phyloP scores from a whole-genome alignment of 2,113 vertebrate genomes.

The Xenus cinereus region DNA sequence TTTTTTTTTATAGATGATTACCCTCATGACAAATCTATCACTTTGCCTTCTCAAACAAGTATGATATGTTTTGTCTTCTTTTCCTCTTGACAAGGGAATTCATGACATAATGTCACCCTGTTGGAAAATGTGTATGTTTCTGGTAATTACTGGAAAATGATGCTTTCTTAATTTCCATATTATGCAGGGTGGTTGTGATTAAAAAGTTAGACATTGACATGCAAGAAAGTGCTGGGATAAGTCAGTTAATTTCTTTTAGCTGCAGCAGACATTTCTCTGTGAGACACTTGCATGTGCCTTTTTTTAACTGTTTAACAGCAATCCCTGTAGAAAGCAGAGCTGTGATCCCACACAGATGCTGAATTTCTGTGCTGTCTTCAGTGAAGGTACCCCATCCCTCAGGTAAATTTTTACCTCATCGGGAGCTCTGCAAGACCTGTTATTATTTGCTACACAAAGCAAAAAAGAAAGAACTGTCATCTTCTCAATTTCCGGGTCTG shows the following conservation, averaged over 20 bases:
- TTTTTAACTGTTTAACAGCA: background rate
- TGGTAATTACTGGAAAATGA: conserved; percentile 58
- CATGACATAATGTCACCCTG: conserved; percentile 29
- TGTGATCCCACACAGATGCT: background rate
- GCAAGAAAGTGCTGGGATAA: background rate
- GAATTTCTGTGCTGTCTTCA: background rate
- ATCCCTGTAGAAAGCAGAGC: background rate
- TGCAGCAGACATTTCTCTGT: background rate
- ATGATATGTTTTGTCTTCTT: conserved; percentile 18
- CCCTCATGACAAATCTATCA: conserved; percentile 68
- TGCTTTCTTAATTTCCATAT: conserved; percentile 50
- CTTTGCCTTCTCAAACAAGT: conserved; percentile 8
- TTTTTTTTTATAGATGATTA: conserved; percentile 63
- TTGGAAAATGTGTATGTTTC: conserved; percentile 17
- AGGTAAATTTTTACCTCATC: background rate
- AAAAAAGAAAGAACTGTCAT: background rate
- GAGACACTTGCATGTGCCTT: background rate
- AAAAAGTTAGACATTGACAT: conserved; percentile 29
- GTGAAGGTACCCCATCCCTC: background rate
- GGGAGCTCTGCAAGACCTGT: background rate
- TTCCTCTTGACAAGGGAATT: conserved; percentile 25
- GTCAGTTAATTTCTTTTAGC: background rate
- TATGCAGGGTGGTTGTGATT: conserved; percentile 1
- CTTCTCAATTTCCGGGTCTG: background rate
- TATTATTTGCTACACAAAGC: background rate